Conservation (phyloP, 2,113 vertebrate genomes). For the Corythornis madagascariensis region DNA sequence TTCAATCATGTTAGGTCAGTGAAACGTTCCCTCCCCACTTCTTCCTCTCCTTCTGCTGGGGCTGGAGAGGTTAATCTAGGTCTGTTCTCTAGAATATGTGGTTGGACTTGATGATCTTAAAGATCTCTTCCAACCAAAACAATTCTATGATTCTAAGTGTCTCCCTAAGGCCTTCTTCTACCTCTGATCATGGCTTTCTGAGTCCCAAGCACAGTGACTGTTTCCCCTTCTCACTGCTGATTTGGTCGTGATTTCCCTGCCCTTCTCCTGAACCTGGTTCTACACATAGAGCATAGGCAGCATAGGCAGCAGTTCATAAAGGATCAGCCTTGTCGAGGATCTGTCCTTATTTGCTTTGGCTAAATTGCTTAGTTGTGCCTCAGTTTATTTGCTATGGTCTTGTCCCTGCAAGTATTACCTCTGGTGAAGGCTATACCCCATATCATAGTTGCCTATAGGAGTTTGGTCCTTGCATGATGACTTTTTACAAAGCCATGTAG, state of each 20-base stretch:
- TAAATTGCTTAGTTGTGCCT: background rate
- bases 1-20: background rate
- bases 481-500: background rate
- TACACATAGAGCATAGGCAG: background rate
- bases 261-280: background rate
- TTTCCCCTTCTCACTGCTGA: background rate
- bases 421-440: accelerated
- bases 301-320: background rate
- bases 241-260: background rate
- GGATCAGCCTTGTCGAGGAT: background rate
- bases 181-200: accelerated
- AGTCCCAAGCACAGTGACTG: background rate
- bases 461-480: background rate
- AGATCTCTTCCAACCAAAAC: background rate
- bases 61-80: accelerated
- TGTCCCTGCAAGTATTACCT: background rate
- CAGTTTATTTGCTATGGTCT: background rate
- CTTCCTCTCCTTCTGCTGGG: background rate
- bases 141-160: background rate
- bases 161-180: background rate
- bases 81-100: background rate
- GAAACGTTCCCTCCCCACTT: background rate
- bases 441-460: background rate
- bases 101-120: background rate
- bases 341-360: background rate